Evolutionary conservation across 2,113 vertebrate species (phyloP).

Genomic region (Strix aluco): DNA sequence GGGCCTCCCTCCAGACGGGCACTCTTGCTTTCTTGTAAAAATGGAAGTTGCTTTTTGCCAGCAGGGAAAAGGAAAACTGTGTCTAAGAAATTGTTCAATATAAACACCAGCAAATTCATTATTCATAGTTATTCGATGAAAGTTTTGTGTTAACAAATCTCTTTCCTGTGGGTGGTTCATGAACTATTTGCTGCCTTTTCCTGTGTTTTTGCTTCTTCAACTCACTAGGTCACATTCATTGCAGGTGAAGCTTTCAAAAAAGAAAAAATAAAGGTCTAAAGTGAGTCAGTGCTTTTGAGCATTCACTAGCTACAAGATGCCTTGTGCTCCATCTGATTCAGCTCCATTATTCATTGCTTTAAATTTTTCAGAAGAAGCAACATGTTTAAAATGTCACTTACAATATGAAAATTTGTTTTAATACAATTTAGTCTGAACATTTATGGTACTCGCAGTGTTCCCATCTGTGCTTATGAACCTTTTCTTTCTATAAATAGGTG

Average conservation of each 20-base stretch:
- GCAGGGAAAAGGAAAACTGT: not conserved
- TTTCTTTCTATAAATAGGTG: slow-evolving; percentile 28
- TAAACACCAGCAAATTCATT: slow-evolving; percentile 42
- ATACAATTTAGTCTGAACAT: not conserved
- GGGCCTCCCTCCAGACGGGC: not conserved
- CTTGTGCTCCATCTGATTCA: not conserved
- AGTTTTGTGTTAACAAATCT: slow-evolving; percentile 46
- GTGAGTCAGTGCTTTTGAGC: not conserved
- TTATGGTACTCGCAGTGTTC: not conserved
- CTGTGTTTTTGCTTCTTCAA: not conserved
- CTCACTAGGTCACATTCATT: not conserved
- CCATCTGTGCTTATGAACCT: not conserved
- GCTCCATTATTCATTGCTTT: slow-evolving; percentile 2
- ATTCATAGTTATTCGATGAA: slow-evolving; percentile 50
- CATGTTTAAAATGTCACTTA: slow-evolving; percentile 21
- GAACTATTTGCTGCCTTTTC: not conserved
- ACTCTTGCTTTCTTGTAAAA: not conserved
- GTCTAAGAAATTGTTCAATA: not conserved
- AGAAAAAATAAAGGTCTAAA: not conserved
- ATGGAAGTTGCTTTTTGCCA: not conserved
- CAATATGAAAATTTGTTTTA: slow-evolving; percentile 17
- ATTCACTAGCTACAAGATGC: not conserved
- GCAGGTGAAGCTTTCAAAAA: not conserved
- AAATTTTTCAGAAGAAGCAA: not conserved
- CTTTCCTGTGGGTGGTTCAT: not conserved